phyloP scores from a whole-genome alignment of 2,888 invertebrate species.

The Busseola fusca region DNA sequence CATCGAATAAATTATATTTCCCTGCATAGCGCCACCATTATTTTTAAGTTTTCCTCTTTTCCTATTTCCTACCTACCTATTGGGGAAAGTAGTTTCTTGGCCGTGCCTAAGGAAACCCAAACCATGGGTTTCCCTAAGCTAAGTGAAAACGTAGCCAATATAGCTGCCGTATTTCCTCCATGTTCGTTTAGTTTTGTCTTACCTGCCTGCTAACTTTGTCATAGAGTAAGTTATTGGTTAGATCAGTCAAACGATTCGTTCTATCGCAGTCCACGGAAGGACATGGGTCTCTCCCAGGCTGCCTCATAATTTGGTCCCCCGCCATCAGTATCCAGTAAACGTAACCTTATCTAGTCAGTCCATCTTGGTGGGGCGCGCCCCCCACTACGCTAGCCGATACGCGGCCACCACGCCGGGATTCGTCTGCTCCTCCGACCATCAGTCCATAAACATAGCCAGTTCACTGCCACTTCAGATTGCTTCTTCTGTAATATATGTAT shows the following conservation, averaged over 20 bases:
- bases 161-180: background rate
- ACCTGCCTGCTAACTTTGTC: background rate
- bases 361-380: no score
- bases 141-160: background rate
- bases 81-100: background rate
- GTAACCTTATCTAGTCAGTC: background rate
- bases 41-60: background rate
- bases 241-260: background rate
- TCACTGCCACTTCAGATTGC: background rate
- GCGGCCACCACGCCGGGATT: background rate
- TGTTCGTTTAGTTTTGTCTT: background rate
- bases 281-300: background rate
- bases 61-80: background rate
- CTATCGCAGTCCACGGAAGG: background rate
- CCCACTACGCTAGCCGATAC: background rate
- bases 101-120: no score
- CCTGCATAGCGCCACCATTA: background rate
- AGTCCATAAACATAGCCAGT: background rate
- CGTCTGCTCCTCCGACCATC: background rate
- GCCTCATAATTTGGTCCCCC: no score
- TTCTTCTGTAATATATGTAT: background rate
- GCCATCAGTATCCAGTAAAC: background rate
- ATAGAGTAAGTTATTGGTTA: background rate
- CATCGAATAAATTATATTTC: no score
- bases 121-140: no score